phyloP scores from a whole-genome alignment of 1,140 invertebrate genomes.

The Lasioglossum baleicum region DNA sequence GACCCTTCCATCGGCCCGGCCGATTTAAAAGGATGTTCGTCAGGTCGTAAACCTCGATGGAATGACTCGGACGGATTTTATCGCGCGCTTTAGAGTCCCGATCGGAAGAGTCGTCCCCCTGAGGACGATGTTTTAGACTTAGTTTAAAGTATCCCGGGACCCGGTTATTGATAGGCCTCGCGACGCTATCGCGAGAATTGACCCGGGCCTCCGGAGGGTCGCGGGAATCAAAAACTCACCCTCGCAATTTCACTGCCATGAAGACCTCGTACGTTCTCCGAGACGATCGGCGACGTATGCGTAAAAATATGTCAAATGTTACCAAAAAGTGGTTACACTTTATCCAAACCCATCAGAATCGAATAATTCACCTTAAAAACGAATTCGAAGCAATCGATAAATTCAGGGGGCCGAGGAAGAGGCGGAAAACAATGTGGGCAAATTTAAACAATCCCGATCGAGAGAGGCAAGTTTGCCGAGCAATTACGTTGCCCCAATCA shows the following conservation, averaged over 20 bases:
- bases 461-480: conserved; percentile 27
- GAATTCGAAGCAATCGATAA: no score
- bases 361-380: no score
- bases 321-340: no score
- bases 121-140: conserved; percentile 77
- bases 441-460: no score
- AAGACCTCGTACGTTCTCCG: no score
- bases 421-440: no score
- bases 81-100: conserved; percentile 61
- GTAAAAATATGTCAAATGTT: no score
- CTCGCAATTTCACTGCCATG: background rate
- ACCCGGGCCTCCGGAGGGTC: conserved; percentile 42
- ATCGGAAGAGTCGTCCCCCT: conserved; percentile 57
- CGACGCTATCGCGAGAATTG: conserved; percentile 63
- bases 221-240: conserved; percentile 12
- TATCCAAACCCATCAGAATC: no score
- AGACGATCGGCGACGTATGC: no score
- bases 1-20: background rate
- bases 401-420: no score
- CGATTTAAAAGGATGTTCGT: conserved; percentile 60
- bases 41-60: conserved; percentile 62
- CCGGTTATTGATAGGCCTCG: conserved; percentile 66
- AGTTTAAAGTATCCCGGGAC: conserved; percentile 74
- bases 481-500: conserved; percentile 37
- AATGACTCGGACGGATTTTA: conserved; percentile 68